Evolutionary conservation across 1,140 invertebrate genomes (phyloP), one percentile per base, ranked within the genome.

Genomic region (Drosophila nebulosa): DNA sequence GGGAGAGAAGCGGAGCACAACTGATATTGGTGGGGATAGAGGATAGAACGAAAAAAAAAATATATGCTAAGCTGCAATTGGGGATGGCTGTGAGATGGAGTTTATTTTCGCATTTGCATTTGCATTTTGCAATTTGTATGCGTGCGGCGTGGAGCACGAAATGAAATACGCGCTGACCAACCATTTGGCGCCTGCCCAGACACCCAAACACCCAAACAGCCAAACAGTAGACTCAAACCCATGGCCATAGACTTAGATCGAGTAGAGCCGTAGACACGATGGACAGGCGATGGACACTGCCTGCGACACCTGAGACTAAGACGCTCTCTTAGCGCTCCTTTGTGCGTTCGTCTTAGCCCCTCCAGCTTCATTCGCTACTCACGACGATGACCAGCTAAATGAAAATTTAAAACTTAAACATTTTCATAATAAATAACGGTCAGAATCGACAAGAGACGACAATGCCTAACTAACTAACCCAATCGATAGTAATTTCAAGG

Each of bases 341-440:
- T 30, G 27, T 30, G 6, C 3, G 51, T 21, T 46, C 39, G 16
- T 21, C 39, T 46, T 7, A 46, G 24, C 65, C 53, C 16, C 27
- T 46, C 9, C 59, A 35, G 50, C 26, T 32, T 14, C 46, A 36
- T 27, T 18, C 14, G 24, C 51, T 50, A 16, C 16, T 62, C 64
- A 76, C 69, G 74, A 76, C 32, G 30, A 46, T 46, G 39, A 46
- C 39, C 39, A 46, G 26, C 55, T 60, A 77, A 77, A 77, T 74
- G 70, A 77, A 77, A 73, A 73, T 73, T 60, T 69, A 58, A 77
- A 73, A 57, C 64, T 74, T 69, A 16, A 55, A 67, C 78, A 67
- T 74, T 86, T 86, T 78, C 78, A 86, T 86, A 86, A 86, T 86
- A 86, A 86, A 86, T 86, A 86, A 86, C 81, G 81, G 81, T 81